phyloP scores from a whole-genome alignment of 2,888 invertebrate genomes.

The Mellilla xanthometata region DNA sequence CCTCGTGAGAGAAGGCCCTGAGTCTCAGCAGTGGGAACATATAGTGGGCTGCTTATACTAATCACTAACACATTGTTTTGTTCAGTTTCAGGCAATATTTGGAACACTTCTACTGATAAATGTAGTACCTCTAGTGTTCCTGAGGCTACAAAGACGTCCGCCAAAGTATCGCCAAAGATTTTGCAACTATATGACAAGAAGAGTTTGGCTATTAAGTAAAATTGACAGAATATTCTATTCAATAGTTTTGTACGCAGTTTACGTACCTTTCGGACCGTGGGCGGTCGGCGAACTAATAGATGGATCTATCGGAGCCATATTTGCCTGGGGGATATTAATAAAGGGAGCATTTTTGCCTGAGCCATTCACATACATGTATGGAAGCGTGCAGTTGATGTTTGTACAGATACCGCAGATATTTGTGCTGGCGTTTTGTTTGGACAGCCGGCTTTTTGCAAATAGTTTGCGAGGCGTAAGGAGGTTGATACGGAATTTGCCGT shows the following conservation, averaged over 20 bases:
- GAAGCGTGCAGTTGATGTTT: slow-evolving; percentile 86
- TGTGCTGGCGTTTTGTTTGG: slow-evolving; percentile 86
- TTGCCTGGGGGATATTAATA: slow-evolving; percentile 94
- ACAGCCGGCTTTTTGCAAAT: slow-evolving; percentile 72
- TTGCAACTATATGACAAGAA: slow-evolving; percentile 69
- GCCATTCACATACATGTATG: slow-evolving; percentile 92
- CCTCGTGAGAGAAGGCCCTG: too few relatives aligned
- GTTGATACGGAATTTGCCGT: slow-evolving; percentile 71
- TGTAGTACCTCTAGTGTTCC: slow-evolving; percentile 84
- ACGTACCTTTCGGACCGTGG: slow-evolving; percentile 92
- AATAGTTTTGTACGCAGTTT: slow-evolving; percentile 87
- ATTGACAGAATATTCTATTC: slow-evolving; percentile 90
- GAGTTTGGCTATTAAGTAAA: slow-evolving; percentile 88
- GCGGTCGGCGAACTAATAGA: slow-evolving; percentile 92
- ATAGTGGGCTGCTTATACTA: neutral
- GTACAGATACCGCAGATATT: slow-evolving; percentile 90
- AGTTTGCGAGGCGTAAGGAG: slow-evolving; percentile 48
- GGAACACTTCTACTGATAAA: slow-evolving; percentile 83
- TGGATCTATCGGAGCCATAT: slow-evolving; percentile 89
- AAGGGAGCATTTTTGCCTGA: slow-evolving; percentile 89
- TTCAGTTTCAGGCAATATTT: slow-evolving; percentile 88
- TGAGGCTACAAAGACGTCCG: slow-evolving; percentile 78
- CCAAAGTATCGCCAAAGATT: slow-evolving; percentile 81
- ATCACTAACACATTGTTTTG: neutral
- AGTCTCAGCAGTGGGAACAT: too few relatives aligned